Evolutionary conservation across 2,888 invertebrate genomes (phyloP), one percentile per base, ranked within the genome.

Genomic region (Gastrophysa polygoni): DNA sequence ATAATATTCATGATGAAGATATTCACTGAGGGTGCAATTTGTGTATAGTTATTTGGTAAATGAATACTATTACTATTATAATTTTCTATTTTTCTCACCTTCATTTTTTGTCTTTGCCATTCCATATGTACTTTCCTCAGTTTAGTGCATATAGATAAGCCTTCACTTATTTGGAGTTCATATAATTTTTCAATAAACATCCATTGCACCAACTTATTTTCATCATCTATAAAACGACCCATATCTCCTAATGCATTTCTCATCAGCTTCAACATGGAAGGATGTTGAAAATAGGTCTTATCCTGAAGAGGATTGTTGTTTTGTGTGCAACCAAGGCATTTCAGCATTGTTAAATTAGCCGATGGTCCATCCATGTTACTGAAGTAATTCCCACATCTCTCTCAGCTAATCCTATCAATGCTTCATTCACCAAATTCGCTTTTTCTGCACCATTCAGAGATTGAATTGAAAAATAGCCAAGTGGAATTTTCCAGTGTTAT

Each of bases 401-500:
- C 2, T 51, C 51, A 11, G 34, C 51, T 18, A 51, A 51, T 51
- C 51, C 10, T 10, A 51, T 51, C 1, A 51, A 34, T 34, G 51
- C 51, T 51, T 51, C 34, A 51, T 51, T 51, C 11, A 51, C 34
- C 2, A 51, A 18, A 51, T 32, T 51, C 0, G 34, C 51, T 11
- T 34, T 51, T 51, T 51, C 34, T 18, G 32, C n/a, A 2, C 34
- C 51, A 51, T 18, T 51, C 5, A 51, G 32, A 1, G 44, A 32
- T 10, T 38, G n/a, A 14, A 51, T 34, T 2, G 43, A 51, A 46
- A 52, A 54, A 47, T 32, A 48, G 7, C 10, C 49, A 48, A 46
- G 28, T 57, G 56, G 38, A 59, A 43, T 16, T 61, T 59, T 50
- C 50, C 50, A 50, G 14, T 51, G 51, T 51, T 51, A 32, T 32